Percentiles rank a stretch among this genome's conserved stretches.
Evolutionary conservation across 2,888 invertebrate genomes (phyloP).

Genomic region (Rotaria magnacalcarata): DNA sequence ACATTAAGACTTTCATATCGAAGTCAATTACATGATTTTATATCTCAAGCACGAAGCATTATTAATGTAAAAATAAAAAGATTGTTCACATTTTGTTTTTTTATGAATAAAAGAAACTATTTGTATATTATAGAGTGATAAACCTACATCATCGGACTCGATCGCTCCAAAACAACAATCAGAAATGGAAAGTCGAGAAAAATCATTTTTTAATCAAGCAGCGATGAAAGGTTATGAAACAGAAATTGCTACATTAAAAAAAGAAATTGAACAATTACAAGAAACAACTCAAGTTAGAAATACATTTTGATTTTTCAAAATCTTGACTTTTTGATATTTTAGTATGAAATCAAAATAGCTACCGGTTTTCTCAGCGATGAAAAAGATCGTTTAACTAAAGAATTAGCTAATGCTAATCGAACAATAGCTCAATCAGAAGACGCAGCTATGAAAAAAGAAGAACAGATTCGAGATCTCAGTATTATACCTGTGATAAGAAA

Average conservation of each 20-base stretch:
- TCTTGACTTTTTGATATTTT: not conserved
- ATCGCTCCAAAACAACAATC: not conserved
- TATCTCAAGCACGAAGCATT: slow-evolving; percentile 27
- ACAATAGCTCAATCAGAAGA: not conserved
- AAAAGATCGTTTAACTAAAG: not conserved
- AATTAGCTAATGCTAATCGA: not conserved
- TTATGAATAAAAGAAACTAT: not conserved
- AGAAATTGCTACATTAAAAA: not conserved
- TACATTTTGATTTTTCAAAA: not conserved
- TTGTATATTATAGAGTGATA: not conserved
- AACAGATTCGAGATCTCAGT: slow-evolving; percentile 8
- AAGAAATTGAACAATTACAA: slow-evolving; percentile 16
- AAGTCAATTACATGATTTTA: slow-evolving; percentile 38
- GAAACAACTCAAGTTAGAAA: not conserved
- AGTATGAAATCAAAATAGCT: slow-evolving; percentile 29
- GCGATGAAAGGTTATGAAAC: slow-evolving; percentile 17
- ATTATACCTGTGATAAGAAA: too few species aligned
- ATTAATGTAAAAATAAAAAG: not conserved
- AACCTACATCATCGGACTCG: not conserved
- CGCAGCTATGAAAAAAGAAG: not conserved
- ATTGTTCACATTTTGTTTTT: not conserved
- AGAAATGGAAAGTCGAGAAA: not conserved
- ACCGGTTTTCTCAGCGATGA: not conserved
- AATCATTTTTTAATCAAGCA: slow-evolving; percentile 19
- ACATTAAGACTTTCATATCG: slow-evolving; percentile 12